Conservation (phyloP, 2,113 vertebrate species). For the Thunnus maccoyii region DNA sequence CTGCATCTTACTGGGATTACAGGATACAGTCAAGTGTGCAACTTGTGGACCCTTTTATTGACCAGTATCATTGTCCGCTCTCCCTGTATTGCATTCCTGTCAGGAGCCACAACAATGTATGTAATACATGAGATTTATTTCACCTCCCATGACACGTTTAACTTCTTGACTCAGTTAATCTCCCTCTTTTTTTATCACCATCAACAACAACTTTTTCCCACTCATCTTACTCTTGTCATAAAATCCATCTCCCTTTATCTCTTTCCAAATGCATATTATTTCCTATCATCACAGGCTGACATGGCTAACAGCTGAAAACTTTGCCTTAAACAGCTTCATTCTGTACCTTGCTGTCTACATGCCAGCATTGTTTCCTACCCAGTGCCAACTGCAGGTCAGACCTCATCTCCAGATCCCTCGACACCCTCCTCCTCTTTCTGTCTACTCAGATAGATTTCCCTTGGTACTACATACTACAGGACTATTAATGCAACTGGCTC, state of each 20-base stretch:
- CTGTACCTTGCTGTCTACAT: constrained; percentile 43
- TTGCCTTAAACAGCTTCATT: constrained; percentile 54
- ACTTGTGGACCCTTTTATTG: constrained; percentile 15
- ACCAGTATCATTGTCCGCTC: not conserved
- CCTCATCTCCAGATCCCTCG: constrained; percentile 48
- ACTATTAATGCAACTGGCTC: constrained; percentile 65
- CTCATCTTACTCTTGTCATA: not conserved
- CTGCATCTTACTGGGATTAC: constrained; percentile 62
- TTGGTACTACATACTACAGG: constrained; percentile 58
- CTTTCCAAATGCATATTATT: constrained; percentile 28
- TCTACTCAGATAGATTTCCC: constrained; percentile 68
- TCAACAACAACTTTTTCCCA: not conserved
- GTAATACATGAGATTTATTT: not conserved
- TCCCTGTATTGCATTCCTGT: not conserved
- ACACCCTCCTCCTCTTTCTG: constrained; percentile 74
- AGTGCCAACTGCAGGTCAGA: constrained; percentile 53
- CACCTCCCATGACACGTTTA: not conserved
- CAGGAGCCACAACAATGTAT: not conserved
- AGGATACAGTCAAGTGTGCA: constrained; percentile 36
- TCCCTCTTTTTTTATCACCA: not conserved
- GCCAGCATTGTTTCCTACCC: constrained; percentile 64
- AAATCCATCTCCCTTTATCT: not conserved
- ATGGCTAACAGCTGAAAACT: constrained; percentile 73
- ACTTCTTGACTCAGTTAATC: not conserved
- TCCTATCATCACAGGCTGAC: constrained; percentile 49